Evolutionary conservation across 2,888 invertebrate genomes (phyloP).

Genomic region (Cataglyphis albicans): DNA sequence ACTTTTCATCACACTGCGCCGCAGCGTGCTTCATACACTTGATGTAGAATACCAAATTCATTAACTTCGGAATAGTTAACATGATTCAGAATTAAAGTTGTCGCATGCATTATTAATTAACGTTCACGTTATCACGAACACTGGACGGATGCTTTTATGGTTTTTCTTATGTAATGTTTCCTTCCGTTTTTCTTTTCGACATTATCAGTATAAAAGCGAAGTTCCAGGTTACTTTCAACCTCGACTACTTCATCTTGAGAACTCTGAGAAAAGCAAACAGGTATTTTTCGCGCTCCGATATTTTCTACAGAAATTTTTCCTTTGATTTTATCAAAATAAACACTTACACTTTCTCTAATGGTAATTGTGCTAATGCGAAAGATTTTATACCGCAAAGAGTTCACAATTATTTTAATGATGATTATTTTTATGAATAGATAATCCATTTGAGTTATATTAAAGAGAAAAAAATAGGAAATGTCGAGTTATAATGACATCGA

Average conservation of each 20-base stretch:
- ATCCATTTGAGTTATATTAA: neutral
- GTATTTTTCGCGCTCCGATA: conserved; percentile 1
- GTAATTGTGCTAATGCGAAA: neutral
- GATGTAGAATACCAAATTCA: neutral
- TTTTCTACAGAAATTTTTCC: conserved; percentile 1
- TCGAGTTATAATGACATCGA: neutral
- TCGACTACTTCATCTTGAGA: neutral
- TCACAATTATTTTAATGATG: neutral
- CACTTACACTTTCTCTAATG: neutral
- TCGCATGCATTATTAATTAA: neutral
- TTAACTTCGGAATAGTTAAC: neutral
- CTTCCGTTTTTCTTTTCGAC: neutral
- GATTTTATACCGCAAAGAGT: neutral
- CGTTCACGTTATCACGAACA: neutral
- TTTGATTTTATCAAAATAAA: neutral
- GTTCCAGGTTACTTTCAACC: neutral
- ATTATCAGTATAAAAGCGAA: conserved; percentile 5
- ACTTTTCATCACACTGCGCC: neutral
- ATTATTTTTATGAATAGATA: neutral
- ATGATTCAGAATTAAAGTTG: neutral
- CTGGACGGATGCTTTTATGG: neutral
- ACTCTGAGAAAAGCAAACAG: neutral
- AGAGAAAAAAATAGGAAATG: neutral
- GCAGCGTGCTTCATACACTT: neutral
- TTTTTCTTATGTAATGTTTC: conserved; percentile 7